Percentiles rank a stretch among this genome's conserved stretches.
Evolutionary conservation across 2,888 invertebrate species (phyloP).

Genomic region (Mayetiola destructor): DNA sequence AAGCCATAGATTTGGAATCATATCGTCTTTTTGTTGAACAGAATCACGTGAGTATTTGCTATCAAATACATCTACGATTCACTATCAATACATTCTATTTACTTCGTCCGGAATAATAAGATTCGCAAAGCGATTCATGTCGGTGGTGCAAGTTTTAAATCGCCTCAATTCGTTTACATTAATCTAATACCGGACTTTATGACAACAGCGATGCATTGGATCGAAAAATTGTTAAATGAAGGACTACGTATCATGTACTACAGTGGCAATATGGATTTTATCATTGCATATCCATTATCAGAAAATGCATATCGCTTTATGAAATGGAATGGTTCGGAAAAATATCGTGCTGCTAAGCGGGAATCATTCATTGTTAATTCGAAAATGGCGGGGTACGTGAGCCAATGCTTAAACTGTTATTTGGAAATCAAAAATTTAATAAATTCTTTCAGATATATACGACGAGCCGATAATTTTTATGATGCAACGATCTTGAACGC

Average conservation of each 20-base stretch:
- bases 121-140: constrained; percentile 40
- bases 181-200: constrained; percentile 41
- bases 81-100: constrained; percentile 23
- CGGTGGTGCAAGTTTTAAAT: constrained; percentile 39
- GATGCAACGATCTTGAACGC: constrained; percentile 47
- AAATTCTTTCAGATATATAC: constrained; percentile 37
- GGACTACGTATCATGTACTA: constrained; percentile 30
- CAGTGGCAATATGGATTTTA: constrained; percentile 44
- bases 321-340: constrained; percentile 36
- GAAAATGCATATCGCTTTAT: constrained; percentile 38
- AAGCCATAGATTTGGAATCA: constrained; percentile 24
- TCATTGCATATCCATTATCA: constrained; percentile 50
- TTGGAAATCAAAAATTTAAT: neutral
- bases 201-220: constrained; percentile 42
- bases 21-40: constrained; percentile 35
- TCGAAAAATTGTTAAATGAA: constrained; percentile 41
- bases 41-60: constrained; percentile 21
- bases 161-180: constrained; percentile 38
- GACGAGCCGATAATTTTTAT: constrained; percentile 41
- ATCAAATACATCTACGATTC: neutral
- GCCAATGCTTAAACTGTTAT: neutral
- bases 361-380: constrained; percentile 37
- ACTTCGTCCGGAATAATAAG: too few species aligned
- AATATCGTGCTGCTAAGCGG: constrained; percentile 37
- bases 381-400: constrained; percentile 39